phyloP scores from a whole-genome alignment of 2,113 vertebrate genomes.

The Anarrhichthys ocellatus region DNA sequence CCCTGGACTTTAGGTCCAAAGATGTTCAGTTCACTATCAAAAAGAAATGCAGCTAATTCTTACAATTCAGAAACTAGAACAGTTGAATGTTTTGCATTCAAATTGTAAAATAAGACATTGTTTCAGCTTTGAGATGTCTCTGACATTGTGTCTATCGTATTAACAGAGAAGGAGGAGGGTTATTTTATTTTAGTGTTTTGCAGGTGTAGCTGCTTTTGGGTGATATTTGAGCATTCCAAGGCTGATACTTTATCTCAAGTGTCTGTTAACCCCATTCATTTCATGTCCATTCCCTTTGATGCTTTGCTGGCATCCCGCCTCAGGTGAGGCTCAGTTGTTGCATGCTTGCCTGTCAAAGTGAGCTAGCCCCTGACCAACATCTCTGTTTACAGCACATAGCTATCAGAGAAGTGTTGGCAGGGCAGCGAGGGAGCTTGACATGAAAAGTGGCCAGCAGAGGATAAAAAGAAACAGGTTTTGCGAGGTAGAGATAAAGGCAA shows the following conservation, averaged over 20 bases:
- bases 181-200: neutral
- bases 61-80: neutral
- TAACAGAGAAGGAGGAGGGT: neutral
- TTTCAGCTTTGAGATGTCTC: neutral
- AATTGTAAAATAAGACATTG: neutral
- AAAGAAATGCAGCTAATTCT: neutral
- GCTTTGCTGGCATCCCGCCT: conserved; percentile 20
- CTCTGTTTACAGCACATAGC: conserved; percentile 24
- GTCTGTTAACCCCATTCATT: conserved; percentile 13
- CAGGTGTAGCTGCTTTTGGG: neutral
- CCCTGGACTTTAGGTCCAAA: neutral
- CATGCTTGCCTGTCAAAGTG: conserved; percentile 10
- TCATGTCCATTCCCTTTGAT: conserved; percentile 30
- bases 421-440: neutral
- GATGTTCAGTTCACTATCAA: neutral
- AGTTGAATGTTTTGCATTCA: neutral
- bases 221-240: conserved; percentile 22
- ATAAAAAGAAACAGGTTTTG: conserved; percentile 13
- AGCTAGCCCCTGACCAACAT: conserved; percentile 10
- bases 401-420: neutral
- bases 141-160: neutral
- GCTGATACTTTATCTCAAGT: conserved; percentile 9
- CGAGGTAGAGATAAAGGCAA: neutral
- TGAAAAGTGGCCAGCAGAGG: neutral
- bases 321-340: conserved; percentile 20